Conservation (phyloP, 2,113 vertebrate species). For the Setophaga coronata region DNA sequence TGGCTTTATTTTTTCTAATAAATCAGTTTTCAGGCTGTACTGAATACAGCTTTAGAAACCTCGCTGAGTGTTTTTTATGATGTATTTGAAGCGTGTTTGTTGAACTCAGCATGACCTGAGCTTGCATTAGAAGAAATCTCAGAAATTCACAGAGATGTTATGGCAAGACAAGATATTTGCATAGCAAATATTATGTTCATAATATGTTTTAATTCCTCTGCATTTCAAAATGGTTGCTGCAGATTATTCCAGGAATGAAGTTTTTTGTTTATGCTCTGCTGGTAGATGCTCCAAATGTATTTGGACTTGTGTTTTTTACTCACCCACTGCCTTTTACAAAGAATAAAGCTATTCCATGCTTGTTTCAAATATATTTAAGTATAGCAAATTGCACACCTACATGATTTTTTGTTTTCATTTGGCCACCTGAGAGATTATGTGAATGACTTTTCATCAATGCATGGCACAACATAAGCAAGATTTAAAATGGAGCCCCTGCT, state of each 20-base stretch:
- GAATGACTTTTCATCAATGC: neutral
- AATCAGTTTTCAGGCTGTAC: neutral
- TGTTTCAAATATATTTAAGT: neutral
- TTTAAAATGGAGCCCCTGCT: neutral
- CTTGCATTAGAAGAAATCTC: neutral
- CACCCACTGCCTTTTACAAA: neutral
- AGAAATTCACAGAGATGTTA: neutral
- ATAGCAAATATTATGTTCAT: neutral
- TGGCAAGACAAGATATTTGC: neutral
- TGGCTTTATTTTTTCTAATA: neutral
- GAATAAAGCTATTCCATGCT: neutral
- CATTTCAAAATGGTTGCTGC: neutral
- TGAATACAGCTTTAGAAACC: neutral
- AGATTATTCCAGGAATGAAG: neutral
- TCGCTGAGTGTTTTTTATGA: neutral
- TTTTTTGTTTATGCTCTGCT: neutral
- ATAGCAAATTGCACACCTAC: neutral
- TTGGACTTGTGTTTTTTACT: neutral
- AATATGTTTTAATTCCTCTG: neutral
- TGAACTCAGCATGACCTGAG: neutral
- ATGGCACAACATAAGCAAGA: fast-evolving
- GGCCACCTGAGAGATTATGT: neutral
- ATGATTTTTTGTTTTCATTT: neutral
- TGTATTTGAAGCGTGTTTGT: neutral
- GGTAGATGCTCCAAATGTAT: neutral